A percentile compares a stretch with the other conserved stretches of the same genome.
phyloP scores from a whole-genome alignment of 2,888 invertebrate genomes.

The Eristalis intricaria region DNA sequence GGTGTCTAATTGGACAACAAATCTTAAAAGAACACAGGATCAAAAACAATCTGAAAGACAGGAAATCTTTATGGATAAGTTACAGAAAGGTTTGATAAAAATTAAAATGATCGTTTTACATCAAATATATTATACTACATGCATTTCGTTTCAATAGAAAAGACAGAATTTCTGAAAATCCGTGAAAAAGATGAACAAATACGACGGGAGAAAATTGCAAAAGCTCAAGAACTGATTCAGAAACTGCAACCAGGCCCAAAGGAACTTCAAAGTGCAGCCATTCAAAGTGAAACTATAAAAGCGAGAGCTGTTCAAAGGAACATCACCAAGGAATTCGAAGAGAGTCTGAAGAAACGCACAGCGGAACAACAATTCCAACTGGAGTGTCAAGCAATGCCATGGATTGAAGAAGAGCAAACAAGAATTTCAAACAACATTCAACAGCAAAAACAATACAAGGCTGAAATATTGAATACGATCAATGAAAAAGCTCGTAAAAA shows the following conservation, averaged over 20 bases:
- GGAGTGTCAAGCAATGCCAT: conserved; percentile 78
- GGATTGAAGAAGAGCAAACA: conserved; percentile 78
- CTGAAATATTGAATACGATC: conserved; percentile 76
- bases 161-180: conserved; percentile 46
- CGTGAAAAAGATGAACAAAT: conserved; percentile 75
- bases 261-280: conserved; percentile 78
- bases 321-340: conserved; percentile 76
- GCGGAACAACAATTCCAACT: conserved; percentile 77
- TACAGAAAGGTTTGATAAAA: conserved; percentile 60
- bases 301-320: conserved; percentile 77
- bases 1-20: conserved; percentile 81
- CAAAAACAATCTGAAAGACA: conserved; percentile 73
- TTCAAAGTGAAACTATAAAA: conserved; percentile 79
- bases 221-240: conserved; percentile 77
- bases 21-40: conserved; percentile 73
- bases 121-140: background rate
- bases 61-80: conserved; percentile 64
- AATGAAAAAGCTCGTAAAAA: conserved; percentile 76
- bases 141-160: conserved; percentile 6
- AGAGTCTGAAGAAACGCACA: conserved; percentile 74
- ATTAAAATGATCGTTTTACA: background rate
- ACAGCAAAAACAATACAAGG: conserved; percentile 76
- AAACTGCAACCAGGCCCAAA: conserved; percentile 78
- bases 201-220: conserved; percentile 76
- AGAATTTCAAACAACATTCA: conserved; percentile 76